phyloP scores from a whole-genome alignment of 2,797 vertebrate species.

The Vultur gryphus region DNA sequence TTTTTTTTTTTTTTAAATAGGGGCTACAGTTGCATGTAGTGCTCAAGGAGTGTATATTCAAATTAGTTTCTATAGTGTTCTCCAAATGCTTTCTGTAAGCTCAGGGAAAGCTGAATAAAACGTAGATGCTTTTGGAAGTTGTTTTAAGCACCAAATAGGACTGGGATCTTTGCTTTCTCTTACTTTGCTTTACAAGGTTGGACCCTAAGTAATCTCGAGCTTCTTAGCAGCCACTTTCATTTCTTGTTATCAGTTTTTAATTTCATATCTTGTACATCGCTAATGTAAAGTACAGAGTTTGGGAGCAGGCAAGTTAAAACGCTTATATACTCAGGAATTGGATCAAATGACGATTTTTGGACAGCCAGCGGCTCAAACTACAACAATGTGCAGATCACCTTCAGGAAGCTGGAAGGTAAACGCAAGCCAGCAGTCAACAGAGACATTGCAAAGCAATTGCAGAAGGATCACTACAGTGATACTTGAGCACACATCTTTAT shows the following conservation, averaged over 20 bases:
- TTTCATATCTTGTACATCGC: background rate
- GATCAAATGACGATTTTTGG: background rate
- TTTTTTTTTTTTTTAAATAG: background rate
- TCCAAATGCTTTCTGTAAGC: background rate
- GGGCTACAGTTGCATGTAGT: background rate
- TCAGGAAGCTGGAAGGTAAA: background rate
- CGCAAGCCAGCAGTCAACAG: background rate
- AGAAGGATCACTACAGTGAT: slow-evolving; percentile 6
- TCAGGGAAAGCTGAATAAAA: background rate
- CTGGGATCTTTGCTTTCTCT: background rate
- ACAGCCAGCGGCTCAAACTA: background rate
- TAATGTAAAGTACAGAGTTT: background rate
- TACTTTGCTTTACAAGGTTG: background rate
- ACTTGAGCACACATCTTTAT: slow-evolving; percentile 24
- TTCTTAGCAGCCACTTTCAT: background rate
- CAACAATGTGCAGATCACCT: background rate
- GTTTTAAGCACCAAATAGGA: background rate
- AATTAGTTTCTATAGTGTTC: background rate
- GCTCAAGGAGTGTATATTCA: background rate
- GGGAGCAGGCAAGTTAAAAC: background rate
- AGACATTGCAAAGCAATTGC: background rate
- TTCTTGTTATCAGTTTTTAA: background rate
- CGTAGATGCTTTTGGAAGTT: background rate
- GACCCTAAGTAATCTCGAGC: background rate
- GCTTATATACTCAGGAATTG: fast-evolving